Evolutionary conservation across 2,797 vertebrate genomes (phyloP).

Genomic region (Sebastes steindachneri): DNA sequence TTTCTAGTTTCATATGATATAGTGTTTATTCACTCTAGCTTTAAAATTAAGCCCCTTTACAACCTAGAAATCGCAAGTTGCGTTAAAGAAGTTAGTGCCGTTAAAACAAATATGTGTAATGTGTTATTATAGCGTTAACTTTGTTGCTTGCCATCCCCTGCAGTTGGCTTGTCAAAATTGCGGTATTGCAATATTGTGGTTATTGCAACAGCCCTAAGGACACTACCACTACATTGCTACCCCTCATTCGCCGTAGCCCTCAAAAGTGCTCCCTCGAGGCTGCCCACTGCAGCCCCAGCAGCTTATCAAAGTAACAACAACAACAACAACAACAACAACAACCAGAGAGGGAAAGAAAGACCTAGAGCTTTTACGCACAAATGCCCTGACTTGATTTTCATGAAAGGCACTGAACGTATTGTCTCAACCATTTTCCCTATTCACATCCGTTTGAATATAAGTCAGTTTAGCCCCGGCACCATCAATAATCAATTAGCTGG

Average conservation of each 20-base stretch:
- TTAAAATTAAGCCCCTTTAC: too few relatives aligned
- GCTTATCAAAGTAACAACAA: slow-evolving; percentile 42
- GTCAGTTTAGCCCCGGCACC: slow-evolving; percentile 71
- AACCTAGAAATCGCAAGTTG: too few relatives aligned
- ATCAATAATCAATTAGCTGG: slow-evolving; percentile 85
- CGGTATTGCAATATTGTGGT: too few relatives aligned
- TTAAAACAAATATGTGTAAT: too few relatives aligned
- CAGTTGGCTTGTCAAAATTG: too few relatives aligned
- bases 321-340: slow-evolving; percentile 22
- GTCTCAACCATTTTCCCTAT: slow-evolving; percentile 54
- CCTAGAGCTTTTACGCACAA: slow-evolving; percentile 50
- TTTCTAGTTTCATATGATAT: too few relatives aligned
- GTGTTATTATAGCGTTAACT: too few relatives aligned
- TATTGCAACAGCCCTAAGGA: neutral
- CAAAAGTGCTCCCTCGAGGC: slow-evolving; percentile 25
- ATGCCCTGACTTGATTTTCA: slow-evolving; percentile 51
- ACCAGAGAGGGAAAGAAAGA: neutral
- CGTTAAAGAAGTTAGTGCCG: too few relatives aligned
- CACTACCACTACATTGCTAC: slow-evolving; percentile 25
- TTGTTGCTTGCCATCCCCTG: too few relatives aligned
- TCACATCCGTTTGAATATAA: slow-evolving; percentile 71
- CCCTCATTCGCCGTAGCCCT: slow-evolving; percentile 16
- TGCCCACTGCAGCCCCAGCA: neutral
- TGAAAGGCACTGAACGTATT: slow-evolving; percentile 53
- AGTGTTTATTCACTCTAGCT: too few relatives aligned